Conservation (phyloP, 2,113 vertebrate species). For the Panthera tigris region DNA sequence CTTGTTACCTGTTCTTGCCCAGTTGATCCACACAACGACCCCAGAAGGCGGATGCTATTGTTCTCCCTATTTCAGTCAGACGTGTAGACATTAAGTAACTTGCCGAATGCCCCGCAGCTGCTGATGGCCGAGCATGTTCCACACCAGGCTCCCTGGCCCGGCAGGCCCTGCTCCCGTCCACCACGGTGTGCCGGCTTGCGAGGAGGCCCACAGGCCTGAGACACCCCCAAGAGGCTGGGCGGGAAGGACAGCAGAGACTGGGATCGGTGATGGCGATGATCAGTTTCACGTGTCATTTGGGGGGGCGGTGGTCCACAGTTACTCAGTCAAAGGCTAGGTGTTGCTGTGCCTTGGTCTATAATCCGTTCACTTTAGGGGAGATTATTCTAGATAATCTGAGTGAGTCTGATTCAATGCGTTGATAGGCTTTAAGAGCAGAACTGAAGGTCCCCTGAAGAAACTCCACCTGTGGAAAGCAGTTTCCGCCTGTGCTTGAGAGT, state of each 20-base stretch:
- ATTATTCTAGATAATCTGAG: background rate
- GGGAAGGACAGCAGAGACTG: background rate
- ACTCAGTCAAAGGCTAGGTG: background rate
- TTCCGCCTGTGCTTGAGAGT: background rate
- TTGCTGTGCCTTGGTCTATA: background rate
- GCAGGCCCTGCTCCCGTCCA: background rate
- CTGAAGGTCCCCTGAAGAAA: background rate
- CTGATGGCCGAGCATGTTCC: background rate
- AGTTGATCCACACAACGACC: background rate
- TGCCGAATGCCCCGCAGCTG: background rate
- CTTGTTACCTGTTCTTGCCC: background rate
- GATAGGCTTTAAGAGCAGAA: background rate
- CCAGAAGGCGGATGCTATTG: background rate
- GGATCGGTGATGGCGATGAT: too few relatives aligned
- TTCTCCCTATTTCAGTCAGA: background rate
- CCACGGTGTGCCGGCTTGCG: rapidly evolving
- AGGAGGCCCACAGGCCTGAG: background rate
- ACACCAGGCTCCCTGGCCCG: background rate
- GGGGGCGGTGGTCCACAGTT: background rate
- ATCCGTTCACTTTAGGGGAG: background rate
- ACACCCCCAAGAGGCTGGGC: background rate
- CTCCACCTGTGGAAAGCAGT: background rate
- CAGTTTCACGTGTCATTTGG: background rate
- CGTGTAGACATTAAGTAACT: background rate
- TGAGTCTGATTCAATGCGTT: background rate